Base-by-base conservation (phyloP, 2,113 vertebrate species). In the Martes martes region DNA sequence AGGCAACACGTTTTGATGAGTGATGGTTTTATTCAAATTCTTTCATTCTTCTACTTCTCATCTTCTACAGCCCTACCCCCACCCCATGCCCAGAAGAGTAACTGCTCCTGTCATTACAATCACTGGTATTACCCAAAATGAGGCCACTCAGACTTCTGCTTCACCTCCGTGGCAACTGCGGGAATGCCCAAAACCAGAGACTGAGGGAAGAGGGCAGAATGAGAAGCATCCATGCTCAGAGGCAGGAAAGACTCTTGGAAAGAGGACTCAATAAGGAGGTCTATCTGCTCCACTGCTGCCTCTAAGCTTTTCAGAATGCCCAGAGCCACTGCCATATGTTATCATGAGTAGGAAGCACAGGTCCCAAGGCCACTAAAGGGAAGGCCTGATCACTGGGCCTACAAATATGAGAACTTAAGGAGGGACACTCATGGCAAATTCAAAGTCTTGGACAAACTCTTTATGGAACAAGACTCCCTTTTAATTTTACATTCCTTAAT, bases 41-140 rank as follows among this genome's bases (percentile, higher is more conserved):
- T 80, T 88, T 93, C 31, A 90, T 78, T 78, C 63, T 87, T 50
- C 7, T 26, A 28, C 21, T 39, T 59, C 84, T 87, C 18, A 85
- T 59, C 42, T 47, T 52, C 45, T 45, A 81, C 0, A 50, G 18
- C 5, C 24, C 19, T 23, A 52, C 9, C 5, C 31, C 45, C 39
- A 11, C 4, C 80, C 31, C n/a, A 24, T 5, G 2, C 33, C 63
- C 2, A n/a, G 79, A 31, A 84, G 88, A 63, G 26, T 5, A 73
- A 16, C 71, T 57, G 33, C 13, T 78, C 71, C 67, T 57, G 26
- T 86, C 86, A 28, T 65, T 21, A 36, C 5, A 11, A 67, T 89
- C 57, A 19, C 78, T 91, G 73, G 11, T 28, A 76, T n/a, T 28
- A 42, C 14, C 18, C 91, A 55, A 65, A 80, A 23, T 33, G 16